Percentiles rank a stretch among this genome's conserved stretches.
Conservation (phyloP, 53 echinoderm and acorn worm species). For the Holothuria scabra region DNA sequence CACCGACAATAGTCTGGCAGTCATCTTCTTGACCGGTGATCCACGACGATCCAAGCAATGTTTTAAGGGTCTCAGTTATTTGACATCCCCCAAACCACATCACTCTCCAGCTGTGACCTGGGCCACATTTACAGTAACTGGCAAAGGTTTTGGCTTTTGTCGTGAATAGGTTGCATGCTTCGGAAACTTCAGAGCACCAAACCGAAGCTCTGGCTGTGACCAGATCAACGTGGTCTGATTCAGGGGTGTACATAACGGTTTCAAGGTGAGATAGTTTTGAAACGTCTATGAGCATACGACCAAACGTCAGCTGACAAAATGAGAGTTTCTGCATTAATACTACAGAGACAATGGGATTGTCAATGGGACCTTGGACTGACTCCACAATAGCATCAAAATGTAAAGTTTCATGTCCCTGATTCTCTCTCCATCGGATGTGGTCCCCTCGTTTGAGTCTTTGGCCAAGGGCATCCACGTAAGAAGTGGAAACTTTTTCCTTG, state of each 20-base stretch:
- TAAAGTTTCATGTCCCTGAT: background rate
- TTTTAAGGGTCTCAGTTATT: slow-evolving; percentile 10
- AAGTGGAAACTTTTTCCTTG: background rate
- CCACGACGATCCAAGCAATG: slow-evolving; percentile 13
- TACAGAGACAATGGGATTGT: slow-evolving; percentile 7
- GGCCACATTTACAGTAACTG: slow-evolving; percentile 37
- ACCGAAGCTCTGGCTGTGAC: slow-evolving; percentile 18
- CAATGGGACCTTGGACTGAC: background rate
- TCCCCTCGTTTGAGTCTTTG: background rate
- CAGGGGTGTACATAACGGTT: background rate
- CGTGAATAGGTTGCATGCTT: slow-evolving; percentile 13
- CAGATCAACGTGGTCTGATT: background rate
- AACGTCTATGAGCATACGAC: slow-evolving; percentile 39
- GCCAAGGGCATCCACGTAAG: background rate
- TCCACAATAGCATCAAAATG: slow-evolving; percentile 26
- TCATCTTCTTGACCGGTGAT: slow-evolving; percentile 26
- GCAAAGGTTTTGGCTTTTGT: slow-evolving; percentile 13
- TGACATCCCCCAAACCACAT: slow-evolving; percentile 16
- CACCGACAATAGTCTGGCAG: slow-evolving; percentile 4
- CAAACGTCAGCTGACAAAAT: slow-evolving; percentile 20
- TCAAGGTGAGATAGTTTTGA: background rate
- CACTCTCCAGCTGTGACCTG: slow-evolving; percentile 31
- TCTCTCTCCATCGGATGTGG: slow-evolving; percentile 16
- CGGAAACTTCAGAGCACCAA: background rate
- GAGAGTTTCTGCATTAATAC: slow-evolving; percentile 21